These are phyloP conservation scores for Geophilus truncorum DNA, from an alignment of 2,888 invertebrate species.

Conservation along the genomic window DNA sequence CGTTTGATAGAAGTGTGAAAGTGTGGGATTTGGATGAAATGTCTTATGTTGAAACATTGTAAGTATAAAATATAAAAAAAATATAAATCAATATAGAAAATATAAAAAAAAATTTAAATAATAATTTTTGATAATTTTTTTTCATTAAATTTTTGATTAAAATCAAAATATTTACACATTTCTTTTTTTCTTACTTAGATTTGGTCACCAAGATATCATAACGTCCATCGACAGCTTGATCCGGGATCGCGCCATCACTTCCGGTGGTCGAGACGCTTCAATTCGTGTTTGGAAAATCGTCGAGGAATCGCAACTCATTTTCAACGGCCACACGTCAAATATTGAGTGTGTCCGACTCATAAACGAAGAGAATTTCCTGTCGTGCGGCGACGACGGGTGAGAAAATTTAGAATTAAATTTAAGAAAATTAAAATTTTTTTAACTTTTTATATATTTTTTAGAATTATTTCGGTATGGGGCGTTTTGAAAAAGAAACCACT, in stretches of 20 bases:
- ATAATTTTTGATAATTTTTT: background rate
- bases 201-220: slow-evolving; percentile 85
- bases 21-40: slow-evolving; percentile 95
- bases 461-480: slow-evolving; percentile 72
- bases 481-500: slow-evolving; percentile 80
- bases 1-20: slow-evolving; percentile 62
- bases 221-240: slow-evolving; percentile 81
- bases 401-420: slow-evolving; percentile 38
- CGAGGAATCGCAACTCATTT: slow-evolving; percentile 94
- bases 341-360: slow-evolving; percentile 84
- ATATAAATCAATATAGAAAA: background rate
- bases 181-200: no score
- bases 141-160: no score
- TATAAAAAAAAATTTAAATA: background rate
- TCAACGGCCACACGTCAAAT: slow-evolving; percentile 74
- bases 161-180: no score
- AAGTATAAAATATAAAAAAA: slow-evolving; percentile 41
- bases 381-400: slow-evolving; percentile 85
- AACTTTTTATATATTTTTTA: slow-evolving; percentile 40
- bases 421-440: background rate
- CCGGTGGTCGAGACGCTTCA: slow-evolving; percentile 81
- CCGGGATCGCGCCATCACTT: slow-evolving; percentile 78
- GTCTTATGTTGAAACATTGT: slow-evolving; percentile 91
- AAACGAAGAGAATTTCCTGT: slow-evolving; percentile 89
- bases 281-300: slow-evolving; percentile 93